Evolutionary conservation across 2,113 vertebrate genomes (phyloP), one percentile per base, ranked within the genome.

Genomic region (Rhinolophus sinicus): DNA sequence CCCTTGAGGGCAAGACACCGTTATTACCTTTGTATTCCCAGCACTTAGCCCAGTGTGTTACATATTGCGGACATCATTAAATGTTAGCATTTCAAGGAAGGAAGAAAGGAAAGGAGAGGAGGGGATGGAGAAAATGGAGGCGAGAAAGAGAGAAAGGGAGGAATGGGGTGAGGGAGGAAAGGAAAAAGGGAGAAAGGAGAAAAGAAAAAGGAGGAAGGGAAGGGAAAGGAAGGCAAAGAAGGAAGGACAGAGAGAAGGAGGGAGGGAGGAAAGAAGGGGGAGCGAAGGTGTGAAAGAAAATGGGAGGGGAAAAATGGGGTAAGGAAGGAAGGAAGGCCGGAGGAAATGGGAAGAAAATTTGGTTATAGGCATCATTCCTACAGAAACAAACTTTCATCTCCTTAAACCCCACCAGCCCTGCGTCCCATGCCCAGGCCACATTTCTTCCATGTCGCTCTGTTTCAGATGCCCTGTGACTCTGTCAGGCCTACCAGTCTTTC

Each of bases 81-180:
- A 33, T 83, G 52, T 60, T 64, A 21, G 2, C 6, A 33, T 73
- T 77, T 89, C 24, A 30, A 95, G 86, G 89, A 96, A 94, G 96
- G 90, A 58, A 97, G 50, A 26, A 65, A 60, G 28, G 16, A 44
- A 35, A 22, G 22, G 44, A 21, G 28, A 97, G 98, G 50, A 77
- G n/a, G 44, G 98, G 98, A 98, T 95, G 96, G n/a, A 13, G 4
- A 30, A 24, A 60, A 60, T 10, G 98, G 35, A 76, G 44, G 44
- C 98, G 98, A 98, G 95, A 95, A 38, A 22, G 7, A 47, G 56
- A 58, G n/a, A 92, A 93, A 92, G 94, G 93, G 92, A 93, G 62
- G 72, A 96, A 67, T 50, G 73, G 28, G 56, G 82, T 75, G 70
- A 92, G 97, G 90, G 5, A 44, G 84, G 73, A 58, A 92, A 97